A percentile compares a stretch with the other conserved stretches of the same genome.
These are phyloP conservation scores for Zaprionus lachaisei DNA, from an alignment of 1,140 invertebrate species.

Conservation along the genomic window DNA sequence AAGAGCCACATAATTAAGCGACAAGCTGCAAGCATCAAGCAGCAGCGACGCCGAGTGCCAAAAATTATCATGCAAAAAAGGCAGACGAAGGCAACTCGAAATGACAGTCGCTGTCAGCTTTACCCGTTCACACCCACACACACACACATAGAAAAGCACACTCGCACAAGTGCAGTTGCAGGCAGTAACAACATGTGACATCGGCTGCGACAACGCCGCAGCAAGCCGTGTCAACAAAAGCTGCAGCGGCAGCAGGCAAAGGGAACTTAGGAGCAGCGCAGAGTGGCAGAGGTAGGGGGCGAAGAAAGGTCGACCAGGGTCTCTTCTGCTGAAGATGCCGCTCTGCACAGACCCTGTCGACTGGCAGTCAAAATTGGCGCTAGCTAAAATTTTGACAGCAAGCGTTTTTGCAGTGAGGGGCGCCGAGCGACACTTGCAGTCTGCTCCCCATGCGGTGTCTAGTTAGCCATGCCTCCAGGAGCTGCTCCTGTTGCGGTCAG, in stretches of 20 bases:
- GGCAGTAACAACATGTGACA: conserved; percentile 67
- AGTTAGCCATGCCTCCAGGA: conserved; percentile 21
- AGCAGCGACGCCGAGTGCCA: conserved; percentile 54
- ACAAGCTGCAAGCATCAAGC: conserved; percentile 53
- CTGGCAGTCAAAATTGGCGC: conserved; percentile 47
- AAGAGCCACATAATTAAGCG: conserved; percentile 69
- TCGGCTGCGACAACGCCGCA: conserved; percentile 75
- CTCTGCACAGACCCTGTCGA: conserved; percentile 19
- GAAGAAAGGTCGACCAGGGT: neutral
- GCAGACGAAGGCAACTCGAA: conserved; percentile 52
- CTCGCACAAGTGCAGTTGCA: conserved; percentile 48
- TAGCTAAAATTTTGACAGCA: conserved; percentile 43
- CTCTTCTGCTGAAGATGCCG: conserved; percentile 33
- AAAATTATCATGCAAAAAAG: conserved; percentile 64
- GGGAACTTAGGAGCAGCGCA: neutral
- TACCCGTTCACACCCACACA: conserved; percentile 49
- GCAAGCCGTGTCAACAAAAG: conserved; percentile 76
- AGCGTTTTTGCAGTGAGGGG: neutral
- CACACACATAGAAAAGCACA: conserved; percentile 1
- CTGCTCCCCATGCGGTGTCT: conserved; percentile 23
- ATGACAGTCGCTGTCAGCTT: conserved; percentile 68
- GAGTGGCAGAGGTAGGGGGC: neutral
- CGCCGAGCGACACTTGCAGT: neutral
- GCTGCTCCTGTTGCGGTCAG: conserved; percentile 20
- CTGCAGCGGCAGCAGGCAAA: conserved; percentile 35